Percentiles rank a stretch among this genome's conserved stretches.
These are phyloP conservation scores for Apoda limacodes DNA, from an alignment of 2,888 invertebrate genomes.

Conservation along the genomic window DNA sequence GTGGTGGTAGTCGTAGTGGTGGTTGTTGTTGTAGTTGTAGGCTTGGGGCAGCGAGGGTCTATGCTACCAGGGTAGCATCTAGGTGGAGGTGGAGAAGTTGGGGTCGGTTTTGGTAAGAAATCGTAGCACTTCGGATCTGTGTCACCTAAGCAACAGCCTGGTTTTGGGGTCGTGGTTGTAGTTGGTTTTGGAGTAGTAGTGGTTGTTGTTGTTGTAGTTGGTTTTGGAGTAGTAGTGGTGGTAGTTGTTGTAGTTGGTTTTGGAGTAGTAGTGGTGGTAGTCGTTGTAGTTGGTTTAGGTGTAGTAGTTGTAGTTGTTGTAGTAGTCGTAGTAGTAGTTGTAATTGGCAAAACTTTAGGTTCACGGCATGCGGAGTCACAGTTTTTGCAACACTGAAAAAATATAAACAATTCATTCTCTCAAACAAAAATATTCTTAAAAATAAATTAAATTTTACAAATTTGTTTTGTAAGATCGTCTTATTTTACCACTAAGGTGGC, in stretches of 20 bases:
- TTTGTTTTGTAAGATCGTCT: no score
- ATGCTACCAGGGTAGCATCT: slow-evolving; percentile 34
- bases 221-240: not conserved
- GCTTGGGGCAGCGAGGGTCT: slow-evolving; percentile 26
- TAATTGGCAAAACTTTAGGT: no score
- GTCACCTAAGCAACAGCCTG: slow-evolving; percentile 39
- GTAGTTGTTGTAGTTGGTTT: slow-evolving; percentile 7
- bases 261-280: not conserved
- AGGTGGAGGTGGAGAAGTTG: slow-evolving; percentile 27
- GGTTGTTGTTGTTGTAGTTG: slow-evolving; percentile 36
- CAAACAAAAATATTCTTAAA: no score
- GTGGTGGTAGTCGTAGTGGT: slow-evolving; percentile 27
- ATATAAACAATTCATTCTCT: slow-evolving; percentile 2
- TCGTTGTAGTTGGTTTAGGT: slow-evolving; percentile 7
- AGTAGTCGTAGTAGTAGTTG: slow-evolving; percentile 7
- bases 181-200: slow-evolving; percentile 27
- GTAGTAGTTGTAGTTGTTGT: not conserved
- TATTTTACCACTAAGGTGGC: no score
- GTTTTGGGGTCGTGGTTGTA: slow-evolving; percentile 31
- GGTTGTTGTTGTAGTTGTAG: slow-evolving; percentile 26
- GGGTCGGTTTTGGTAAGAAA: no score
- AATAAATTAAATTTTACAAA: no score
- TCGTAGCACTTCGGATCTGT: slow-evolving; percentile 40
- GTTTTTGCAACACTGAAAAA: slow-evolving; percentile 48
- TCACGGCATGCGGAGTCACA: slow-evolving; percentile 49